Evolutionary conservation across 2,888 invertebrate species (phyloP), one percentile per base, ranked within the genome.

Genomic region (Mesorhabditis spiculigera): DNA sequence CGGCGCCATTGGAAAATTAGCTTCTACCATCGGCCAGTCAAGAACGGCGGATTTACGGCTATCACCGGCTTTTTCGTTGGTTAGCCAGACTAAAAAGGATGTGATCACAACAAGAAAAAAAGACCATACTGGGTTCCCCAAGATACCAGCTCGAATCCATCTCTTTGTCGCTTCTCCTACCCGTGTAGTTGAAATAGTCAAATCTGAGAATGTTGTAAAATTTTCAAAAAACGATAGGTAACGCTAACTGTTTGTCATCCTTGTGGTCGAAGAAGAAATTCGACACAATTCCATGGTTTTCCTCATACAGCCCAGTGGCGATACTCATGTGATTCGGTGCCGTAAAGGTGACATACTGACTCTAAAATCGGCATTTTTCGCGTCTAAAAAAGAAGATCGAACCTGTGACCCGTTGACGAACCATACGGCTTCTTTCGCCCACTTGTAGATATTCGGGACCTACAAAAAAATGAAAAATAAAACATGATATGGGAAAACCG

Each of bases 321-420:
- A 78, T 78, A 13, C 75, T 74, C 77, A 79, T 78, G 65, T 79
- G 79, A 67, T 79, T 79, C n/a, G 79, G 76, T 5, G 77, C 78
- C 0, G 79, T 79, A 63, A 69, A 75, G 10, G 79, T 76, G 16
- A 78, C 73, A 43, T 74, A 79, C 68, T 78, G 78, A 0, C 76
- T 73, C 63, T 73, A 68, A 3, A 74, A 50, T 13, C 10, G 58
- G n/a, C n/a, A 13, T n/a, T 50, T 50, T 50, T 50, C 10, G 10
- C 10, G 58, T 50, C n/a, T 50, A 13, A 10, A 50, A 50, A 50
- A 50, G 10, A 50, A 50, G n/a, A 13, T n/a, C 58, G 10, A 10
- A 50, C 58, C 58, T 50, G 8, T 50, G 58, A 68, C 4, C 79
- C 79, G 42, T 74, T 74, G 50, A 70, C 69, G 61, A 78, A 79